Evolutionary conservation across 2,797 vertebrate species (phyloP), one percentile per base, ranked within the genome.

Genomic region (Tadarida brasiliensis): DNA sequence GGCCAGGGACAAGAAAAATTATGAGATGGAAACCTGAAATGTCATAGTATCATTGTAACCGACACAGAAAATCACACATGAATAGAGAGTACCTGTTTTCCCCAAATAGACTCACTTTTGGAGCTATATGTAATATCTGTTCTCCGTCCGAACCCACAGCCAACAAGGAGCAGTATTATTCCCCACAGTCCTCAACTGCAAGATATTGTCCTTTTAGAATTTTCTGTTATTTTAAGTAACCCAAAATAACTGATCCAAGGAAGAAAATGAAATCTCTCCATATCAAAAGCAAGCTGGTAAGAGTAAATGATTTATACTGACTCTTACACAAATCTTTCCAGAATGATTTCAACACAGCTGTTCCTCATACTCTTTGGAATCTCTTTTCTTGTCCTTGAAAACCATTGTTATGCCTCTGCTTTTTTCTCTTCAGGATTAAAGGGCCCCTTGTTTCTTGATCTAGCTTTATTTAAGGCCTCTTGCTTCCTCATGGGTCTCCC

Each of bases 281-380:
- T 91, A 71, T 47, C 63, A 88, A 96, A 95, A 91, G 35, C 49
- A 90, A 90, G 17, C 84, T 49, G 14, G 14, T 74, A 70, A 96
- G 59, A 92, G 59, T 14, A 9, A 68, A 57, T 80, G 28, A 49
- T 93, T 94, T 87, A 33, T 57, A 51, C 81, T 71, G 67, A 54
- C 44, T 93, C 65, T 96, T 68, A 83, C 15, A 39, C 12, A 71
- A 71, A 90, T 67, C 61, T 95, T 90, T 73, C 47, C 30, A 91
- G 30, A 90, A 77, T 33, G 14, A 74, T 82, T 49, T 93, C 61
- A 80, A 57, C 26, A 81, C 14, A 87, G 65, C 16, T 85, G 30
- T 20, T 83, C 61, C 11, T 28, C 30, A 35, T 59, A n/a, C 51
- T 87, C 15, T 61, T 54, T 87, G 33, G n/a, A 87, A 92, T 82